Evolutionary conservation across 2,797 vertebrate genomes (phyloP).

Genomic region (Poecile montanus): DNA sequence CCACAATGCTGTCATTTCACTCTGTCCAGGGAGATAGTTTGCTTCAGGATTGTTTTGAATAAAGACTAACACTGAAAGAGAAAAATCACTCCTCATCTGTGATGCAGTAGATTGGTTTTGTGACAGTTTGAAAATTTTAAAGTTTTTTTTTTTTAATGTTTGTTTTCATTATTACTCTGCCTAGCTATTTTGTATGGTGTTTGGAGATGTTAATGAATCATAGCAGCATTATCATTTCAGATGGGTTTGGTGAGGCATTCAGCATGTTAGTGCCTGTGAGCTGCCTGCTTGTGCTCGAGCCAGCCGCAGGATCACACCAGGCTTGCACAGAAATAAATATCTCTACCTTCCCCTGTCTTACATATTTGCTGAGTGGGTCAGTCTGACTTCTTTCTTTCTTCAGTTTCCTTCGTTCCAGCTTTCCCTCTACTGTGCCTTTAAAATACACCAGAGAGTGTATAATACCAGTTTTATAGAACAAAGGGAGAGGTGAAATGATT

Average conservation of each 20-base stretch:
- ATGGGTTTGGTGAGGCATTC: neutral
- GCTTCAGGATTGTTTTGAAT: neutral
- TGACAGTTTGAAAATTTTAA: neutral
- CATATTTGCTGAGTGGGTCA: neutral
- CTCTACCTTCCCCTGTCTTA: neutral
- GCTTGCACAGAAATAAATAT: neutral
- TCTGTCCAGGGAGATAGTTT: neutral
- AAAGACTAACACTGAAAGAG: neutral
- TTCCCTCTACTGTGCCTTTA: neutral
- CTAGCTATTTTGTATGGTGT: neutral
- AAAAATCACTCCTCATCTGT: neutral
- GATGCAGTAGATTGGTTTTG: neutral
- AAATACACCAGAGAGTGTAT: neutral
- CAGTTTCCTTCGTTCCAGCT: neutral
- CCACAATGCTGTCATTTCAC: neutral
- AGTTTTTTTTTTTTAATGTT: neutral
- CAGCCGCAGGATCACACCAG: neutral
- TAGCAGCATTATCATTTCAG: neutral
- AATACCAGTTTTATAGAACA: neutral
- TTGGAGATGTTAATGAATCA: neutral
- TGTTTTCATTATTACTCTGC: neutral
- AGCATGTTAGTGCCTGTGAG: neutral
- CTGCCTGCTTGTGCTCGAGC: neutral
- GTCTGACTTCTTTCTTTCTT: constrained; percentile 7
- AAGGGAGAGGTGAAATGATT: neutral